These are phyloP conservation scores for Tyrannus savana DNA, from an alignment of 2,113 vertebrate species.

Conservation along the genomic window DNA sequence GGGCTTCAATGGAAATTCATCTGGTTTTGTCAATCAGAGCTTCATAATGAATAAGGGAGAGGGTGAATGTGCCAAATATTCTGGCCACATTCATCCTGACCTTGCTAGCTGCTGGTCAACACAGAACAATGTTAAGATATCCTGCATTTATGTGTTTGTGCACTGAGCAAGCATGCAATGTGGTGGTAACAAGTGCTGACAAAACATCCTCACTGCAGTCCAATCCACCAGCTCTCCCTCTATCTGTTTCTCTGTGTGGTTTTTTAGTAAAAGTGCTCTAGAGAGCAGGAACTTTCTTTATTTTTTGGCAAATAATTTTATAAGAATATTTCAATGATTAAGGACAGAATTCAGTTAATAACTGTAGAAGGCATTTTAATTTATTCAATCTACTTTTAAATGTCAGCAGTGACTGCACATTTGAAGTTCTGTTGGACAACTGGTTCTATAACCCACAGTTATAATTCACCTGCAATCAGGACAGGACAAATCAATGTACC, in stretches of 20 bases:
- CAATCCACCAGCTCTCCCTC: neutral
- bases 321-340: conserved; percentile 10
- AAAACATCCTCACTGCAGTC: neutral
- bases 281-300: neutral
- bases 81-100: neutral
- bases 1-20: neutral
- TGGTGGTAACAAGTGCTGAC: neutral
- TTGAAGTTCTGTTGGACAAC: neutral
- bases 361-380: neutral
- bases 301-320: neutral
- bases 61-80: neutral
- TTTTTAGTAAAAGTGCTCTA: neutral
- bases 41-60: neutral
- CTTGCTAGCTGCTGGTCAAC: neutral
- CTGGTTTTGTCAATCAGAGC: neutral
- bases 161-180: neutral
- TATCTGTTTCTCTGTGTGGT: neutral
- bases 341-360: neutral
- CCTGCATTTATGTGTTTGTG: neutral
- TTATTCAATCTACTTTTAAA: conserved; percentile 12
- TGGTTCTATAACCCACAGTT: neutral
- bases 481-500: neutral
- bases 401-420: neutral
- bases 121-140: neutral
- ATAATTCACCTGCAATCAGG: neutral